Conservation (phyloP, 2,888 invertebrate genomes). For the Drosophila macrospina region DNA sequence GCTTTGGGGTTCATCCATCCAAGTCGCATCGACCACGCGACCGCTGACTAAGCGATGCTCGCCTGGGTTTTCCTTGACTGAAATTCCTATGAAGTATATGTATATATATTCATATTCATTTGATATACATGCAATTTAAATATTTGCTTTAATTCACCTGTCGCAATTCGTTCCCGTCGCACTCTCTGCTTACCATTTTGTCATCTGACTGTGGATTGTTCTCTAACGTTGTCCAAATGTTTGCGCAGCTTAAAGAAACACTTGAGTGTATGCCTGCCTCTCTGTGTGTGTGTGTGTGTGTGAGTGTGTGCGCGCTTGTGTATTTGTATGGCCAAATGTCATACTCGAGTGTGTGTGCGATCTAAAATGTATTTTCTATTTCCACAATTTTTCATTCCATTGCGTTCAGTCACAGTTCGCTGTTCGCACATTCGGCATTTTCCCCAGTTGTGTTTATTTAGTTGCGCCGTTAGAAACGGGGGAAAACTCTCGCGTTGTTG, state of each 20-base stretch:
- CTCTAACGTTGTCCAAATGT: conserved; percentile 33
- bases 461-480: conserved; percentile 53
- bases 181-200: conserved; percentile 41
- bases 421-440: conserved; percentile 60
- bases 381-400: conserved; percentile 67
- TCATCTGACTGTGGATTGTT: conserved; percentile 29
- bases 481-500: conserved; percentile 17
- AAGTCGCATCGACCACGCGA: conserved; percentile 44
- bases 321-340: conserved; percentile 24
- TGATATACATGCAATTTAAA: conserved; percentile 29
- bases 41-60: conserved; percentile 58
- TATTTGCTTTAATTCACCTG: conserved; percentile 59
- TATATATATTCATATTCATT: not conserved
- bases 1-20: not conserved
- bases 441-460: conserved; percentile 74
- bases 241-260: conserved; percentile 40
- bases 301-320: conserved; percentile 17
- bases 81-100: conserved; percentile 22
- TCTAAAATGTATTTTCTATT: conserved; percentile 54
- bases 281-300: not conserved
- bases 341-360: conserved; percentile 41
- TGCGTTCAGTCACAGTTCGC: conserved; percentile 39
- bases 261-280: conserved; percentile 16
- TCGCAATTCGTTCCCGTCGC: conserved; percentile 6
- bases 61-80: conserved; percentile 66